phyloP scores from a whole-genome alignment of 2,888 invertebrate species.

The Hypena proboscidalis region DNA sequence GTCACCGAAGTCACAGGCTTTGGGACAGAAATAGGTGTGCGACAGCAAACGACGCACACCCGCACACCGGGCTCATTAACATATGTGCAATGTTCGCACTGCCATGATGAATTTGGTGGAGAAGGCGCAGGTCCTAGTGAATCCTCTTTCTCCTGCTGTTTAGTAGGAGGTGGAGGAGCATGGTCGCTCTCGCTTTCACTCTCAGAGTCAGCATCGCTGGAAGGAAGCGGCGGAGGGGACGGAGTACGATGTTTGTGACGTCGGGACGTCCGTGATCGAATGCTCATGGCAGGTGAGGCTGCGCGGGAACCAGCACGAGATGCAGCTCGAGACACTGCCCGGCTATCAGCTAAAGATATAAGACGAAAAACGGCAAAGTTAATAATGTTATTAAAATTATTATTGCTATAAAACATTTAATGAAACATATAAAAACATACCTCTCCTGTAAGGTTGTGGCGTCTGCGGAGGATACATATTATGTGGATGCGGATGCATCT shows the following conservation, averaged over 20 bases:
- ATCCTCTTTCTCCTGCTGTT: constrained; percentile 46
- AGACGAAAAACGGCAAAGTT: not conserved
- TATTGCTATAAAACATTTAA: too few species aligned
- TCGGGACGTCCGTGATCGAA: constrained; percentile 89
- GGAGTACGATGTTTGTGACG: constrained; percentile 71
- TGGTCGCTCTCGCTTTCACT: constrained; percentile 67
- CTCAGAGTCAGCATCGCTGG: constrained; percentile 88
- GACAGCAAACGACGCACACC: constrained; percentile 94
- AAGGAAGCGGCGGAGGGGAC: constrained; percentile 72
- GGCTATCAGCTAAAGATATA: constrained; percentile 74
- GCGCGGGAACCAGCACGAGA: constrained; percentile 88
- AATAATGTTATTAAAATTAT: too few species aligned
- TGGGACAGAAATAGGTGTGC: constrained; percentile 87
- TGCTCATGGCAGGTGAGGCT: constrained; percentile 88
- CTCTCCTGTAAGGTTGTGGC: constrained; percentile 74
- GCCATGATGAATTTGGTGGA: constrained; percentile 88
- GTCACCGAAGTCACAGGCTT: constrained; percentile 46
- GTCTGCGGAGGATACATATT: constrained; percentile 64
- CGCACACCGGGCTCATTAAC: constrained; percentile 92
- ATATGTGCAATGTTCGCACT: constrained; percentile 96
- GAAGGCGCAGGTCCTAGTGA: constrained; percentile 75
- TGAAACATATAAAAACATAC: too few species aligned
- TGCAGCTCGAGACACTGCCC: constrained; percentile 74
- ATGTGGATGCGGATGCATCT: constrained; percentile 54
- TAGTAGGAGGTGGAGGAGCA: constrained; percentile 17